Percentiles rank a stretch among this genome's conserved stretches.
phyloP scores from a whole-genome alignment of 2,888 invertebrate species.

The Napeogenes sylphis region DNA sequence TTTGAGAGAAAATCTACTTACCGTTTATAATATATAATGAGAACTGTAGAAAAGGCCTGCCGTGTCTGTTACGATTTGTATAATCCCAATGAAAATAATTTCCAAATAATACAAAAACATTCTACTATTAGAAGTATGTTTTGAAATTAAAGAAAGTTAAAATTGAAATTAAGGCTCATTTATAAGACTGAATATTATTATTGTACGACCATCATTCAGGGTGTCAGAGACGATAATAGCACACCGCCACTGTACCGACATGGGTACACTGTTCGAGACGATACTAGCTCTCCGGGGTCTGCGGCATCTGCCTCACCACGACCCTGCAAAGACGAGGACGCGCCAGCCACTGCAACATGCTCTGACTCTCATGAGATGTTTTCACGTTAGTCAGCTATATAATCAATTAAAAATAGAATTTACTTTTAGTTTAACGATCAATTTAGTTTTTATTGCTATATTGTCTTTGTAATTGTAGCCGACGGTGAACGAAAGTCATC shows the following conservation, averaged over 20 bases:
- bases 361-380: slow-evolving; percentile 72
- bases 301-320: slow-evolving; percentile 72
- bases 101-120: too few species aligned
- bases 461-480: slow-evolving; percentile 40
- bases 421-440: not conserved
- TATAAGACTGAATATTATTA: too few species aligned
- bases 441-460: not conserved
- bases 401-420: not conserved
- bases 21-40: too few species aligned
- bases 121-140: too few species aligned
- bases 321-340: slow-evolving; percentile 70
- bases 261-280: slow-evolving; percentile 61
- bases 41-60: too few species aligned
- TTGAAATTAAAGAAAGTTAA: too few species aligned
- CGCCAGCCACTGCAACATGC: slow-evolving; percentile 52
- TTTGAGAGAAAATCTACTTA: too few species aligned
- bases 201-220: slow-evolving; percentile 36
- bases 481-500: slow-evolving; percentile 72
- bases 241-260: slow-evolving; percentile 71
- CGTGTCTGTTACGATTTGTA: too few species aligned
- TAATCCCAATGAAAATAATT: too few species aligned
- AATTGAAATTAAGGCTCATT: too few species aligned
- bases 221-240: slow-evolving; percentile 65
- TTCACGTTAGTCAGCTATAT: slow-evolving; percentile 45
- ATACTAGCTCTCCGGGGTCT: slow-evolving; percentile 73